Percentiles rank a stretch among this genome's conserved stretches.
Evolutionary conservation across 2,888 invertebrate species (phyloP).

Genomic region (Hololepta plana): DNA sequence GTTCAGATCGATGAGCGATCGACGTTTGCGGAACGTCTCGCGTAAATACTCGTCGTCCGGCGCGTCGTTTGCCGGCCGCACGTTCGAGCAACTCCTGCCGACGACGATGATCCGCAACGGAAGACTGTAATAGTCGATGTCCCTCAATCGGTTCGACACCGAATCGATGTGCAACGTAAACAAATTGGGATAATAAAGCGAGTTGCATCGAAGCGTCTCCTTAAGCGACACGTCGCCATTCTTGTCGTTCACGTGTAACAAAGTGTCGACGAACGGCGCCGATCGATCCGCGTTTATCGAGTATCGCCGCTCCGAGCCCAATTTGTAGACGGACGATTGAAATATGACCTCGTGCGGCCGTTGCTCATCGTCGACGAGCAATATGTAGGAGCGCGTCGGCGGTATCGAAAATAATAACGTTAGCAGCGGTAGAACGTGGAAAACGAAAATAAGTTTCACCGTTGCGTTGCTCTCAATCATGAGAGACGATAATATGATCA

Average conservation of each 20-base stretch:
- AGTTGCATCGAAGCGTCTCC: constrained; percentile 57
- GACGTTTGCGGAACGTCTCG: constrained; percentile 28
- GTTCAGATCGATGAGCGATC: constrained; percentile 31
- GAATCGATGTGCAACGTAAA: constrained; percentile 80
- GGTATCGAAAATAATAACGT: constrained; percentile 6
- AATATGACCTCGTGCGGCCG: constrained; percentile 50
- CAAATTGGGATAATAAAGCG: constrained; percentile 64
- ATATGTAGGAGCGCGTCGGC: constrained; percentile 17
- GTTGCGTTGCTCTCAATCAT: constrained; percentile 12
- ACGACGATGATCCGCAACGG: constrained; percentile 59
- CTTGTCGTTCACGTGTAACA: constrained; percentile 56
- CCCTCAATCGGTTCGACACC: constrained; percentile 56
- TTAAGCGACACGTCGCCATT: constrained; percentile 58
- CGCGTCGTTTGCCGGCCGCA: too few relatives aligned
- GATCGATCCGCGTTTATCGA: constrained; percentile 65
- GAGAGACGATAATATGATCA: constrained; percentile 13
- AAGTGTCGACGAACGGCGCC: constrained; percentile 62
- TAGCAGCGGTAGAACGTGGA: not conserved
- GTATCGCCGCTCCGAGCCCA: constrained; percentile 63
- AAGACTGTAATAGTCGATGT: constrained; percentile 68
- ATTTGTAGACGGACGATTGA: constrained; percentile 62
- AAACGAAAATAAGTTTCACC: constrained; percentile 6
- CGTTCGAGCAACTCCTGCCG: constrained; percentile 49
- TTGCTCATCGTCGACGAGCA: constrained; percentile 23
- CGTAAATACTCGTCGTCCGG: constrained; percentile 25